Evolutionary conservation across 2,888 invertebrate species (phyloP), one percentile per base, ranked within the genome.

Genomic region (Chloroclysta siterata): DNA sequence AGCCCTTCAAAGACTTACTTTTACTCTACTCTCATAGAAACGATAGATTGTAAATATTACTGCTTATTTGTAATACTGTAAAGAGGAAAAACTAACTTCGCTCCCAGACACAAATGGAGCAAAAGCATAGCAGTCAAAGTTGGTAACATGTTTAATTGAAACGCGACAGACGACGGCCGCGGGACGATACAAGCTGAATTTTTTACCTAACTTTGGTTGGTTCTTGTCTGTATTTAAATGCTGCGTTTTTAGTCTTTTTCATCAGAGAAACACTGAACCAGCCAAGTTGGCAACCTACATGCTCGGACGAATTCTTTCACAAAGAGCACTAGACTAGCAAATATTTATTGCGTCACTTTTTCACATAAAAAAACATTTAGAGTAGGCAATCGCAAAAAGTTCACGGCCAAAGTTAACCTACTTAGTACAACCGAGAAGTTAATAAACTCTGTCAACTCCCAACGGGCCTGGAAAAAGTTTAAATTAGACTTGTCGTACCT

Each of bases 401-500:
- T 69, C 68, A 56, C 57, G 57, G 61, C 39, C 66, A 44, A 72
- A 74, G 56, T 74, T 72, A 42, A 46, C 46, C 11, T 46, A 46
- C 46, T 10, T 46, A 46, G 17, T 11, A 71, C 70, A 72, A 69
- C 72, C 72, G 63, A 67, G 65, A 63, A 72, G 73, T 73, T 74
- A 74, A 72, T 74, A 75, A 72, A 71, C 66, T 71, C 72, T 71
- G 75, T 72, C 72, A 69, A 65, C 64, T 66, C 69, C 72, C 71
- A 65, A 57, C 36, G 68, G 72, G 66, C 51, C 58, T 57, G 69
- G 72, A 70, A 73, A 72, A 75, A 75, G 71, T 75, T 75, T 75
- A 74, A 75, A 75, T 75, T 72, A 72, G 73, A 69, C 72, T 71
- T 68, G 72, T 72, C 74, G 72, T 68, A 8, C 36, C 11, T 11